phyloP scores from a whole-genome alignment of 1,140 invertebrate genomes.

The Ips nitidus region DNA sequence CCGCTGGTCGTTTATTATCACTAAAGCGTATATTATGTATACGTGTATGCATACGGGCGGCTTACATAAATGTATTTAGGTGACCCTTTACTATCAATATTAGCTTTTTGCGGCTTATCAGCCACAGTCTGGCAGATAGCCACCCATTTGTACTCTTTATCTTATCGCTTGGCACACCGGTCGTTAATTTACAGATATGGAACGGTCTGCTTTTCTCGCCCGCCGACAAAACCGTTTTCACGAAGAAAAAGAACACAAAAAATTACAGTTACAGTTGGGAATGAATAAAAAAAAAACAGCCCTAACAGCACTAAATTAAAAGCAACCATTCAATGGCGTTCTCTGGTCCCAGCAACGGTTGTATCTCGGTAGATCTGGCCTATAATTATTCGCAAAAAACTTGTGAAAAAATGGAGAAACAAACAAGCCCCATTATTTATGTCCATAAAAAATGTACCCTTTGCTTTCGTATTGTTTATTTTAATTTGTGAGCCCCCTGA shows the following conservation, averaged over 20 bases:
- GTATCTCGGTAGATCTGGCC: conserved; percentile 20
- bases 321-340: neutral
- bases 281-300: neutral
- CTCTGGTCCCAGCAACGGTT: conserved; percentile 2
- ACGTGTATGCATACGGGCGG: conserved; percentile 23
- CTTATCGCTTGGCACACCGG: conserved; percentile 40
- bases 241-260: too few relatives aligned
- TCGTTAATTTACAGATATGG: conserved; percentile 41
- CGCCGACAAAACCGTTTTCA: neutral
- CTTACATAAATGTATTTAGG: conserved; percentile 37
- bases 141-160: conserved; percentile 36
- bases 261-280: too few relatives aligned
- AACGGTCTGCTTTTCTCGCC: conserved; percentile 13
- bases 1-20: conserved; percentile 10
- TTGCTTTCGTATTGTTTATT: conserved; percentile 10
- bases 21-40: conserved; percentile 10
- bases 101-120: conserved; percentile 40
- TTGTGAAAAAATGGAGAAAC: conserved; percentile 1
- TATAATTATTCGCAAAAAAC: conserved; percentile 21
- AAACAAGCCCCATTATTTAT: conserved; percentile 22
- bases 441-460: conserved; percentile 14
- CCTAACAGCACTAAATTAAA: neutral
- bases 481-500: conserved; percentile 10
- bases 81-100: conserved; percentile 39
- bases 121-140: conserved; percentile 38